Evolutionary conservation across 2,797 vertebrate genomes (phyloP).

Genomic region (Pyrocephalus nanus): DNA sequence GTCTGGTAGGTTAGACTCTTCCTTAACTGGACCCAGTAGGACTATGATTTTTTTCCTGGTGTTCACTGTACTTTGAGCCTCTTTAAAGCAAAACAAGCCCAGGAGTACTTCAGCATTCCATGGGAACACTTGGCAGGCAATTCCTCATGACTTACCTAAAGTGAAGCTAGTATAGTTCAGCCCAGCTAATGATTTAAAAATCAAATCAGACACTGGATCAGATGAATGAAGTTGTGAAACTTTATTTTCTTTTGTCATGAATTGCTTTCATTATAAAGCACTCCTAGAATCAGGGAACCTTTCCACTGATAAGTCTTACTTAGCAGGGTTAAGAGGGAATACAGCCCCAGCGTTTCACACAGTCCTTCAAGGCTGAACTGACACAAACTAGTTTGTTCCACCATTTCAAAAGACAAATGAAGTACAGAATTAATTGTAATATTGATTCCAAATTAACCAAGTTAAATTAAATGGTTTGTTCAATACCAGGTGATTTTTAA

Average conservation of each 20-base stretch:
- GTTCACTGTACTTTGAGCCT: not conserved
- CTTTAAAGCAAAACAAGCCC: not conserved
- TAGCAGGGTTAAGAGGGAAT: not conserved
- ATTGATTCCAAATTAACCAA: conserved; percentile 18
- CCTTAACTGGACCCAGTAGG: not conserved
- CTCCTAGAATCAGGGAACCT: not conserved
- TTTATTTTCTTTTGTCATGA: not conserved
- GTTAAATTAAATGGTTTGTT: conserved; percentile 24
- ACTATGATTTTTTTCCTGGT: not conserved
- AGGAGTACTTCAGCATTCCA: not conserved
- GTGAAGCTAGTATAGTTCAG: not conserved
- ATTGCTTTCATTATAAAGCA: not conserved
- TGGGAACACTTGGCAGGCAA: not conserved
- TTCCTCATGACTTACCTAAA: not conserved
- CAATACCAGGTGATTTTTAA: not conserved
- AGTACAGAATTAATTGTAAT: conserved; percentile 28
- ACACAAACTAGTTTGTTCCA: not conserved
- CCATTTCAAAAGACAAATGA: not conserved
- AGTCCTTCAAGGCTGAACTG: not conserved
- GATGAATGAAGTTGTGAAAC: not conserved
- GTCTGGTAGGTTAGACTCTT: not conserved
- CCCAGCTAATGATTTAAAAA: not conserved
- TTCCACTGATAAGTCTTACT: not conserved
- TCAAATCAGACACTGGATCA: not conserved
- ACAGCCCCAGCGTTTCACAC: not conserved